Conservation (phyloP, 2,113 vertebrate genomes). For the Dromiciops gliroides region DNA sequence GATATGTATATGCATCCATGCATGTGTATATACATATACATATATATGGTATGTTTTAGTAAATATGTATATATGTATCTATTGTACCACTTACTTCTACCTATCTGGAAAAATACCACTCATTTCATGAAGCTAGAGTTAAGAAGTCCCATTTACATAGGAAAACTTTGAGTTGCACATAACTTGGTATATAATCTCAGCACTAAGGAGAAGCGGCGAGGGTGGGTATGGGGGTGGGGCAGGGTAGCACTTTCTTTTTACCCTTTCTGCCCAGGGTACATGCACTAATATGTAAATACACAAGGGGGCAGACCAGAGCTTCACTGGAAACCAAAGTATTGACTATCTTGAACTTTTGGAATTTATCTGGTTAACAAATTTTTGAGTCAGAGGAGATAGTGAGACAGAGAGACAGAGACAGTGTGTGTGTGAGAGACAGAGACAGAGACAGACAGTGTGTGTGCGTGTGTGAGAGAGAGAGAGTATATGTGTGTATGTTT, state of each 20-base stretch:
- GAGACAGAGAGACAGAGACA: background rate
- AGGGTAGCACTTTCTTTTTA: background rate
- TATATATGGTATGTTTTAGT: background rate
- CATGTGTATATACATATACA: background rate
- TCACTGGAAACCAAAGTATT: background rate
- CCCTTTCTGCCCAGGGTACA: background rate
- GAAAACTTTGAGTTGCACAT: background rate
- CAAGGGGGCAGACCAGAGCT: slow-evolving; percentile 25
- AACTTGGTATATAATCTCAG: background rate
- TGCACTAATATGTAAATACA: background rate
- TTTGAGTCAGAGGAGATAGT: background rate
- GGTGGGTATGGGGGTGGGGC: rapidly evolving
- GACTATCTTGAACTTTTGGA: background rate
- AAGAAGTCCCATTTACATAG: background rate
- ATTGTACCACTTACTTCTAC: background rate
- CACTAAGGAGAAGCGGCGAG: background rate
- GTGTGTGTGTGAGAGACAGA: background rate
- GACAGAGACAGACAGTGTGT: too few species aligned
- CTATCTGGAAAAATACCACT: background rate
- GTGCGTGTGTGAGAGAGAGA: too few species aligned
- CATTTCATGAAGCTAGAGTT: background rate
- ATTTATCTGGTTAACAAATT: background rate
- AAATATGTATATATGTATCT: background rate
- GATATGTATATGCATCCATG: background rate
- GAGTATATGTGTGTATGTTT: too few species aligned